These are phyloP conservation scores for Ploceus nigricollis DNA, from an alignment of 2,113 vertebrate species.

Conservation along the genomic window DNA sequence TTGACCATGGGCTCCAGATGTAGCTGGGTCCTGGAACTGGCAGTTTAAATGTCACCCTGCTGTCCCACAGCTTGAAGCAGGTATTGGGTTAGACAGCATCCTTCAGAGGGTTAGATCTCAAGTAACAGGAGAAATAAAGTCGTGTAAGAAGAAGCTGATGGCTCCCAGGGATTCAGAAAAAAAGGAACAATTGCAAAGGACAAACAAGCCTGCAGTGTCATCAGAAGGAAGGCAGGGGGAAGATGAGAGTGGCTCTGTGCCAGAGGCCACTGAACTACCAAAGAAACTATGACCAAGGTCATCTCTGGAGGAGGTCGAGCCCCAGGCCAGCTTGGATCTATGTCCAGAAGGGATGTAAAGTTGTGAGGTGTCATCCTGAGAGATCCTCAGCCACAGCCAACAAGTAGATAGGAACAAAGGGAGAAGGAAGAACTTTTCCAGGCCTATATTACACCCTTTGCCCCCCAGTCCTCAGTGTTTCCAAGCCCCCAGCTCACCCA, in stretches of 20 bases:
- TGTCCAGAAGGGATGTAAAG: background rate
- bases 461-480: background rate
- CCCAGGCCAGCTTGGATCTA: background rate
- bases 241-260: background rate
- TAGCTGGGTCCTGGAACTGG: background rate
- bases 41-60: constrained; percentile 7
- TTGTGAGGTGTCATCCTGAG: background rate
- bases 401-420: background rate
- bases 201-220: background rate
- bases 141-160: background rate
- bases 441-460: background rate
- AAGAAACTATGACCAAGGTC: background rate
- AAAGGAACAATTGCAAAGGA: background rate
- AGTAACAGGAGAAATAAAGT: background rate
- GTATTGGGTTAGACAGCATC: background rate
- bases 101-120: background rate
- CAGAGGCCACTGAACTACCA: background rate
- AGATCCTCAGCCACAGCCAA: background rate
- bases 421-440: background rate
- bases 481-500: background rate
- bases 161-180: background rate
- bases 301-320: background rate
- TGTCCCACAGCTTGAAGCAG: background rate
- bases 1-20: background rate
- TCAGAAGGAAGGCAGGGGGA: background rate